Evolutionary conservation across 2,888 invertebrate species (phyloP).

Genomic region (Podabrus alpinus): DNA sequence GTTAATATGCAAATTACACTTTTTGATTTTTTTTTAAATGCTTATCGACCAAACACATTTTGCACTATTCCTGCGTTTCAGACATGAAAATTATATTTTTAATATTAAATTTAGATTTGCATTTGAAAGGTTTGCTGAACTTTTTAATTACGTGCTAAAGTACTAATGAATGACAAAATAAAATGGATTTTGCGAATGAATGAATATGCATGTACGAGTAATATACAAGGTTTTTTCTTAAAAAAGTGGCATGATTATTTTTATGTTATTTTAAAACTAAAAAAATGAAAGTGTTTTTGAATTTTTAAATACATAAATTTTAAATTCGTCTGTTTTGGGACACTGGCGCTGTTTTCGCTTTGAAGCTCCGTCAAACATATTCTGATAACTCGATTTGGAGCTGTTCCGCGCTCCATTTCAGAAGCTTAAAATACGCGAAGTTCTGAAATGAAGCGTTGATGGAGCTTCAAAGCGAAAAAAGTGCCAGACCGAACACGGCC

Average conservation of each 20-base stretch:
- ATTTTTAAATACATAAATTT: not conserved
- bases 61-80: not conserved
- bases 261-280: not conserved
- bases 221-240: not conserved
- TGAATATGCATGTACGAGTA: not conserved
- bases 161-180: not conserved
- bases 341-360: too few relatives aligned
- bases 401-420: too few relatives aligned
- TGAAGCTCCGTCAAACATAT: too few relatives aligned
- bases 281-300: not conserved
- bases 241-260: not conserved
- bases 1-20: conserved; percentile 56
- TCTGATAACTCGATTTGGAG: too few relatives aligned
- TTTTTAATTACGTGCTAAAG: conserved; percentile 2
- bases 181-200: not conserved
- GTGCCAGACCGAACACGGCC: too few relatives aligned
- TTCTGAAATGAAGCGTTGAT: too few relatives aligned
- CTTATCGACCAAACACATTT: not conserved
- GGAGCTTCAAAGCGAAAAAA: too few relatives aligned
- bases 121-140: conserved; percentile 3
- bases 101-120: conserved; percentile 11
- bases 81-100: conserved; percentile 36
- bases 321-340: not conserved
- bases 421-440: too few relatives aligned
- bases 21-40: conserved; percentile 52